These are phyloP conservation scores for Cryptoblepharus egeriae DNA, from an alignment of 2,797 vertebrate species.

Conservation along the genomic window DNA sequence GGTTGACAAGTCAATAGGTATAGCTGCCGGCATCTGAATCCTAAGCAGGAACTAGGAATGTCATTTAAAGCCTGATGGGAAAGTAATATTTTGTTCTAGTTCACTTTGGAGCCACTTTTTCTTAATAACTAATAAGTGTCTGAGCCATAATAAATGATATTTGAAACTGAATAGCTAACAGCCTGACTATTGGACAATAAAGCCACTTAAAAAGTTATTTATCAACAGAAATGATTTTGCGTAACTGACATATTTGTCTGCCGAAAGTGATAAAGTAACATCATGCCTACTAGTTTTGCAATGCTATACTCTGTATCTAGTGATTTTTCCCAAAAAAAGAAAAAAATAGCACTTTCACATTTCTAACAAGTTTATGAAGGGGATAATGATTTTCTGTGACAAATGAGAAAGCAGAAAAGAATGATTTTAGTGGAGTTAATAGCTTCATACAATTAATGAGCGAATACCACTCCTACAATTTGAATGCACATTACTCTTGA, in stretches of 20 bases:
- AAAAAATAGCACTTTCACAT: constrained; percentile 68
- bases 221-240: constrained; percentile 72
- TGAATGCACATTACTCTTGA: constrained; percentile 58
- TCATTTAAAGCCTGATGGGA: constrained; percentile 62
- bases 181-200: constrained; percentile 65
- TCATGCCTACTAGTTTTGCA: constrained; percentile 66
- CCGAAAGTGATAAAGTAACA: constrained; percentile 68
- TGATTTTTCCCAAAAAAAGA: constrained; percentile 40
- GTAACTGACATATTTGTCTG: constrained; percentile 66
- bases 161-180: constrained; percentile 59
- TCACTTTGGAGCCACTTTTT: constrained; percentile 63
- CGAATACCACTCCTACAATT: constrained; percentile 62
- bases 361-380: constrained; percentile 69
- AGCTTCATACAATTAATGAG: constrained; percentile 69
- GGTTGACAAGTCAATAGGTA: constrained; percentile 46
- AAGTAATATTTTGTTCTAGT: constrained; percentile 67
- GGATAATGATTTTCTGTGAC: constrained; percentile 73
- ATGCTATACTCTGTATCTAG: constrained; percentile 68
- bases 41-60: constrained; percentile 47
- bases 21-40: constrained; percentile 54
- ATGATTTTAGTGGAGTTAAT: constrained; percentile 63
- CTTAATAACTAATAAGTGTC: constrained; percentile 60
- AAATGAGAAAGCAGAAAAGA: constrained; percentile 67
- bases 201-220: constrained; percentile 73
- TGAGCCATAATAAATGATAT: constrained; percentile 61